Percentiles rank a stretch among this genome's conserved stretches.
Evolutionary conservation across 2,888 invertebrate genomes (phyloP).

Genomic region (Nowickia ferox): DNA sequence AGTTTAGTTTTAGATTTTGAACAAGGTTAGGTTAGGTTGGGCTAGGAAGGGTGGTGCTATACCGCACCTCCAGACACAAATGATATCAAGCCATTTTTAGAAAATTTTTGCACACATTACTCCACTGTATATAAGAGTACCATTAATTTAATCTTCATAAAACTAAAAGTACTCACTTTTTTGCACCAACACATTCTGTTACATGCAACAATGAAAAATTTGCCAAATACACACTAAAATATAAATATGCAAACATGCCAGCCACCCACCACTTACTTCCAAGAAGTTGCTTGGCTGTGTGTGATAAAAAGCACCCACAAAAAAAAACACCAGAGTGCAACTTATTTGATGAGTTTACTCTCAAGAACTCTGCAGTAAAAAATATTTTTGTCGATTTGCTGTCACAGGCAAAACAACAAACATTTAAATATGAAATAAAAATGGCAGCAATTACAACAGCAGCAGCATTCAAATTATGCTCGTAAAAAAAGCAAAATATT

Average conservation of each 20-base stretch:
- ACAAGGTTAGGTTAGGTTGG: too few species aligned
- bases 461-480: constrained; percentile 1
- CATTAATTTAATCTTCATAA: not conserved
- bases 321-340: constrained; percentile 10
- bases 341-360: constrained; percentile 2
- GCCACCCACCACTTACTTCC: constrained; percentile 23
- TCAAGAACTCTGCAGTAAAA: not conserved
- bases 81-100: too few species aligned
- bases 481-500: constrained; percentile 31
- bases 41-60: too few species aligned
- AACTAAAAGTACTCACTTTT: not conserved
- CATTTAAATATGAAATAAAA: constrained; percentile 25
- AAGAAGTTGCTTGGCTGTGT: not conserved
- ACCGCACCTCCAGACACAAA: too few species aligned
- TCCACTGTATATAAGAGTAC: not conserved
- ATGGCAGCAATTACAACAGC: constrained; percentile 1
- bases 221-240: constrained; percentile 17
- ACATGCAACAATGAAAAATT: constrained; percentile 50
- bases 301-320: constrained; percentile 30
- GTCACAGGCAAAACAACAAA: constrained; percentile 64
- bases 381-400: constrained; percentile 60
- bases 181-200: constrained; percentile 43
- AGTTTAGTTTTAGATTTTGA: too few species aligned
- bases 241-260: constrained; percentile 11
- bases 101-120: too few species aligned